Base-by-base conservation (phyloP, 2,113 vertebrate species). In the Ptyas mucosa region DNA sequence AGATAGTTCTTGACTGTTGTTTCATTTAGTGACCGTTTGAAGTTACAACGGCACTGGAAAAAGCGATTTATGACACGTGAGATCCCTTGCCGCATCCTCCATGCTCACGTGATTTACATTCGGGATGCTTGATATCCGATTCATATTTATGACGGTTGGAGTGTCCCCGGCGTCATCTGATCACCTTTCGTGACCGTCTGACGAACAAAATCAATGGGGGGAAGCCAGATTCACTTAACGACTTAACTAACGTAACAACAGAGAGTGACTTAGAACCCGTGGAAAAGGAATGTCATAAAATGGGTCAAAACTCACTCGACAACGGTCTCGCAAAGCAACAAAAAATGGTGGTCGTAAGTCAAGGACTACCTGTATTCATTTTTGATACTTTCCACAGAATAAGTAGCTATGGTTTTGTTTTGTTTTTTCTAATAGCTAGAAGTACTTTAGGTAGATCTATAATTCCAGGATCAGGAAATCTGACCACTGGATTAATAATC, bases 41-140 rank as follows among this genome's bases (percentile, higher is more conserved):
- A 29, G 26, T 64, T 61, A 61, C 23, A 29, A 61, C 23, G 0
- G 23, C 58, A 11, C 24, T 29, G 58, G 0, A 12, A 61, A 61
- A 61, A 61, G 9, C 0, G 8, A 26, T 5, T 20, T 3, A 11
- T 11, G 3, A 26, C 26, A 64, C 10, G 0, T 21, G 9, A 2
- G 3, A 12, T n/a, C 26, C 3, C 3, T 12, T 0, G 61, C 26
- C 12, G 61, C 26, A 5, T 5, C 0, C 26, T 3, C 61, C 10
- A 1, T 12, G 61, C 10, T 12, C 26, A 64, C 4, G 4, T 14
- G 61, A 64, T 64, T 29, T 1, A 12, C 10, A 29, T 29, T 61
- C 3, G 4, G 61, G 43, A 12, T 12, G 26, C 24, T 64, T 5
- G 61, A 12, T 29, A 5, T 29, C 4, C 0, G 61, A 29, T 5